Evolutionary conservation across 1,140 invertebrate species (phyloP), one percentile per base, ranked within the genome.

Genomic region (Drosophila subobscura): DNA sequence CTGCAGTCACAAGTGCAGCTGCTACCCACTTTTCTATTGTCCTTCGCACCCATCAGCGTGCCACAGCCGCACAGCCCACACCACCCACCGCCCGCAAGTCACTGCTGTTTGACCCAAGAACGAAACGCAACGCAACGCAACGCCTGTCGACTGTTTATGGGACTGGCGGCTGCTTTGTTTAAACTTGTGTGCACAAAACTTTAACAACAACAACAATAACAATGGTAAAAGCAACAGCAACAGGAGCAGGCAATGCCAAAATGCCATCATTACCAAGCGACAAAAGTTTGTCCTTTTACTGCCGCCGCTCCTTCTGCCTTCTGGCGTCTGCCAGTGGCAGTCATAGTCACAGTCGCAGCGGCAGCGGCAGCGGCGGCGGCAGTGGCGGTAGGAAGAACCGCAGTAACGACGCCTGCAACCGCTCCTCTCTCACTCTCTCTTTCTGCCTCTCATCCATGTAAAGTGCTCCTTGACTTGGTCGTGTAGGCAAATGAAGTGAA

Each of bases 251-350:
- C 68, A 86, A 86, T 81, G 71, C 83, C 76, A 86, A 86, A 86
- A 86, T 86, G 74, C 81, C 81, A 86, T 88, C 81, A 86, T 86
- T 86, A 86, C 81, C 81, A 88, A 86, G 81, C 81, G 81, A 88
- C 81, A 86, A 86, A 86, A 86, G 81, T 86, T 86, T 79, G 83
- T 86, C 81, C 83, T 86, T 86, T 66, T 52, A 65, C 66, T 78
- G 61, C 65, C 44, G 72, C 58, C 16, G 3, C 42, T 40, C 16
- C 20, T 27, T 8, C 47, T 52, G 29, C 42, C 47, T 12, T 5
- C 14, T 20, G 3, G 33, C 22, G 27, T 29, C 40, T 60, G 14
- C 47, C 14, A n/a, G n/a, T 41, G 53, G 33, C 33, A 37, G 33
- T 37, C 33, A 37, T 37, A 37, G 33, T 37, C 33, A 37, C 33